Evolutionary conservation across 2,113 vertebrate species (phyloP).

Genomic region (Passer domesticus): DNA sequence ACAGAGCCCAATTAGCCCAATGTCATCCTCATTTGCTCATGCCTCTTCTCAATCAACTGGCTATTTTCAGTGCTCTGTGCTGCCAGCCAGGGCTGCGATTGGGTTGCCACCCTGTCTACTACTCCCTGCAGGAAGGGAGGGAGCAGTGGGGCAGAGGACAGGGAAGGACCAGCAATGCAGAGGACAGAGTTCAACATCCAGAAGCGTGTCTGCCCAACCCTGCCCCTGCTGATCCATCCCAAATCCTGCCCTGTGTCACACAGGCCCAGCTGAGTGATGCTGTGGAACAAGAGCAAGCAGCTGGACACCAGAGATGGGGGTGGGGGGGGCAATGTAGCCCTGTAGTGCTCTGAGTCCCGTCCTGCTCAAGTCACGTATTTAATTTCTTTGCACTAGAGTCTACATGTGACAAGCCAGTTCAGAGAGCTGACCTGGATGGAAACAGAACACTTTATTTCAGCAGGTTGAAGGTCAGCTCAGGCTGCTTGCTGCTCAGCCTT

Average conservation of each 20-base stretch:
- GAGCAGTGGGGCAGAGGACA: background rate
- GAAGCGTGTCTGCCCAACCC: background rate
- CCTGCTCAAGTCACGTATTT: accelerated
- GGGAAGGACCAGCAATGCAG: background rate
- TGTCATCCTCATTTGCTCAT: background rate
- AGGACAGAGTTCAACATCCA: background rate
- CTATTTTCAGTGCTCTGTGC: background rate
- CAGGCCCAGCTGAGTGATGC: background rate
- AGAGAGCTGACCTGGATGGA: background rate
- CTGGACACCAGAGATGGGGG: background rate
- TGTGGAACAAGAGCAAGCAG: background rate
- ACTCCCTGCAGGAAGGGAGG: background rate
- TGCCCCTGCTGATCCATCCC: background rate
- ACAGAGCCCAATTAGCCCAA: background rate
- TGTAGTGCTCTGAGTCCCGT: background rate
- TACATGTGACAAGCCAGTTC: background rate
- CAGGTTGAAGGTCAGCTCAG: background rate
- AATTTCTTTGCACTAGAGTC: background rate
- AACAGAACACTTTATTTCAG: background rate
- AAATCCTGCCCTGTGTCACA: background rate
- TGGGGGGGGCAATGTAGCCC: accelerated
- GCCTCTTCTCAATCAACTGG: background rate
- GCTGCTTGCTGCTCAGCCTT: background rate
- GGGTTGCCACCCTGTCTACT: background rate
- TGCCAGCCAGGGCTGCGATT: background rate